phyloP scores from a whole-genome alignment of 2,888 invertebrate genomes.

The Drosophila basisetae region DNA sequence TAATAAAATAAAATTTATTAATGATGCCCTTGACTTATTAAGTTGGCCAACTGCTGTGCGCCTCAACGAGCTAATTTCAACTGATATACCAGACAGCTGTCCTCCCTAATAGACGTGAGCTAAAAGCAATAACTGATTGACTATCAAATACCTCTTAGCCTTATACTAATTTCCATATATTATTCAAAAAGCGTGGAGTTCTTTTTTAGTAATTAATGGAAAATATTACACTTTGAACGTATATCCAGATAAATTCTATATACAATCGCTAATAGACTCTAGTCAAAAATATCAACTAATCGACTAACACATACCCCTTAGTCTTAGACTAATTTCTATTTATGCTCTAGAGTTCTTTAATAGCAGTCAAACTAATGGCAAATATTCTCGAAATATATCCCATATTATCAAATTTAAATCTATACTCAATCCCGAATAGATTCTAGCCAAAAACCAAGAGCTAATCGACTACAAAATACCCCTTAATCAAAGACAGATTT shows the following conservation, averaged over 20 bases:
- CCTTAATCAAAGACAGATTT: background rate
- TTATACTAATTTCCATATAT: background rate
- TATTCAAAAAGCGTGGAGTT: background rate
- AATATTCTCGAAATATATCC: background rate
- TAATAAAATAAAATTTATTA: constrained; percentile 9
- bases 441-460: background rate
- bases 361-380: background rate
- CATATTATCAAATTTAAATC: background rate
- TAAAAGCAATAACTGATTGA: background rate
- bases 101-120: background rate
- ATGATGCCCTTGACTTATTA: constrained; percentile 65
- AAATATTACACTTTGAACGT: background rate
- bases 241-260: background rate
- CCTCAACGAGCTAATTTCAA: constrained; percentile 36
- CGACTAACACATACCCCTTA: background rate
- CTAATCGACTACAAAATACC: constrained; percentile 1
- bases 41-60: constrained; percentile 32
- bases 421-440: constrained; percentile 1
- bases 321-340: background rate
- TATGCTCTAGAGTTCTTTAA: background rate
- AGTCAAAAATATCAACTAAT: background rate
- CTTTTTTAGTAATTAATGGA: fast-evolving
- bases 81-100: constrained; percentile 24
- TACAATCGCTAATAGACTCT: too few relatives aligned
- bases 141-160: constrained; percentile 7